Evolutionary conservation across 2,888 invertebrate genomes (phyloP).

Genomic region (Petrophora chlorosata): DNA sequence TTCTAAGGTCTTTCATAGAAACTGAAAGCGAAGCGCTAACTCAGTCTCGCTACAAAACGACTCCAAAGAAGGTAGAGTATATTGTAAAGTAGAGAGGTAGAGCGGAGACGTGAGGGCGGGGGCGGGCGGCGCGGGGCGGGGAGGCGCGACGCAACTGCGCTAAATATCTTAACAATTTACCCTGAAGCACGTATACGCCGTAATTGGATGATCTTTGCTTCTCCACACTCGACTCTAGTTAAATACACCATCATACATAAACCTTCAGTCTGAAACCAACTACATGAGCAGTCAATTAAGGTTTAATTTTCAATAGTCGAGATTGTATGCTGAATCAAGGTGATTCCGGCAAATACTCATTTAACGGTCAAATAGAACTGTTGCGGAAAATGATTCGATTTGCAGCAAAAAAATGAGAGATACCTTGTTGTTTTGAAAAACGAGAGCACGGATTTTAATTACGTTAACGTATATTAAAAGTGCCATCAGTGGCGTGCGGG

Average conservation of each 20-base stretch:
- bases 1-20: too few relatives aligned
- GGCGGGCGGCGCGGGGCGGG: not conserved
- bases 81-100: not conserved
- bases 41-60: not conserved
- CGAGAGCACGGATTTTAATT: constrained; percentile 6
- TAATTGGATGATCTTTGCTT: constrained; percentile 33
- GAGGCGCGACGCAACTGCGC: constrained; percentile 1
- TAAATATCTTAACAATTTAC: constrained; percentile 21
- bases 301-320: not conserved
- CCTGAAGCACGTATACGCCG: constrained; percentile 24
- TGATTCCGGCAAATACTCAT: constrained; percentile 29
- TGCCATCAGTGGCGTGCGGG: not conserved
- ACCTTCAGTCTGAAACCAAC: not conserved
- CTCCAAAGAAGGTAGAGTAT: not conserved
- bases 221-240: constrained; percentile 15
- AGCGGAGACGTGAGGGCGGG: not conserved
- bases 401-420: constrained; percentile 1
- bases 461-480: not conserved
- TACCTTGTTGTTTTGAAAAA: constrained; percentile 5
- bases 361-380: constrained; percentile 23
- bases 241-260: constrained; percentile 19
- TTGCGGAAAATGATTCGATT: constrained; percentile 23
- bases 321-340: constrained; percentile 19
- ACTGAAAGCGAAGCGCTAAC: too few relatives aligned
- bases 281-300: not conserved